Evolutionary conservation across 2,888 invertebrate genomes (phyloP), one percentile per base, ranked within the genome.

Genomic region (Drosophila meridionalis): DNA sequence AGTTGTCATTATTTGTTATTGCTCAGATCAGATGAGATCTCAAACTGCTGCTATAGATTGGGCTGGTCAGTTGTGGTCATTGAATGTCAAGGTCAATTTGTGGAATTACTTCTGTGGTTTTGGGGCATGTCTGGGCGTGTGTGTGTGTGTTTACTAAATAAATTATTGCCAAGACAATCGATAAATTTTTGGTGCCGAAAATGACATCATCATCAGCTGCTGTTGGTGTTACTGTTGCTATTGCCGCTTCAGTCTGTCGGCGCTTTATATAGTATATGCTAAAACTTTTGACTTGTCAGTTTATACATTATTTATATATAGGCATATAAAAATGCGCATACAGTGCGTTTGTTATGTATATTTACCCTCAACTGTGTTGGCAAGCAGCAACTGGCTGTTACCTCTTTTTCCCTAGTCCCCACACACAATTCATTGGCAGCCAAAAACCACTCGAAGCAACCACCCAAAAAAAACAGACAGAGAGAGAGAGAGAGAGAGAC

Each of bases 111-210:
- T 34, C 12, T 73, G 59, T 52, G 68, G 63, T 69, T 69, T 50
- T 57, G 61, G 64, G 67, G 64, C 62, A 68, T 67, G 64, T 48
- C 32, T 59, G 52, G 14, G 5, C 38, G 47, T 30, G 26, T 26
- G 26, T 30, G 48, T 30, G 30, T 48, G 30, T 48, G 20, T 40
- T 75, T 85, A 69, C 68, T 69, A 76, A 83, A 88, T 90, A 80
- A 88, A 81, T 87, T 87, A 89, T 87, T 80, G 82, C 76, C 78
- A 71, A 72, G 69, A 64, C 66, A 82, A 87, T 87, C 87, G 75
- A 87, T 87, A 86, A 72, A 72, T 60, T 60, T 71, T 8, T 55
- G 65, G 55, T 56, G 63, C 53, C 73, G 61, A 38, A 85, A 89
- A 88, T 87, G 86, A 87, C 86, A 87, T 87, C 86, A 87, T 72